phyloP scores from a whole-genome alignment of 2,113 vertebrate species.

The Euleptes europaea region DNA sequence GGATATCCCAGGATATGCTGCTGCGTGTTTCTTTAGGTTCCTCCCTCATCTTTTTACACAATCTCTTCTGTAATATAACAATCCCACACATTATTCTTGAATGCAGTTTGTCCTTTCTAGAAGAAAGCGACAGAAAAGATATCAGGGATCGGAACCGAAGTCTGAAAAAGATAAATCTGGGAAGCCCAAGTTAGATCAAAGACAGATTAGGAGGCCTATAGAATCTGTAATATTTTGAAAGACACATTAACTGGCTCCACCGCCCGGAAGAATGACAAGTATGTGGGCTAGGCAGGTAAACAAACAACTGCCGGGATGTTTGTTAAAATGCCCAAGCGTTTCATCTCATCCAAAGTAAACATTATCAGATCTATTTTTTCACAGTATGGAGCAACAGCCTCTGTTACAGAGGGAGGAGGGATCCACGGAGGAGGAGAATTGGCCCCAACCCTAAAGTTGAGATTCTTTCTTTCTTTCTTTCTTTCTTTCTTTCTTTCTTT shows the following conservation, averaged over 20 bases:
- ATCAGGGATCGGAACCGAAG: not conserved
- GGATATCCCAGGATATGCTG: not conserved
- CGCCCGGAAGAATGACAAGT: conserved; percentile 61
- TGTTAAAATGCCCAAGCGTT: conserved; percentile 55
- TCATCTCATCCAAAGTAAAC: conserved; percentile 38
- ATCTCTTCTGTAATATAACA: not conserved
- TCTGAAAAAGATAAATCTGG: not conserved
- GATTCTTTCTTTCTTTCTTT: not conserved
- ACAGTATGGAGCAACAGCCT: not conserved
- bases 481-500: fast-evolving
- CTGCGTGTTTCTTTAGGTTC: not conserved
- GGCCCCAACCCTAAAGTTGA: not conserved
- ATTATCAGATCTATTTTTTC: conserved; percentile 34
- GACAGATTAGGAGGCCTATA: not conserved
- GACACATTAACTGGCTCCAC: conserved; percentile 28
- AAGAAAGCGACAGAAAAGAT: not conserved
- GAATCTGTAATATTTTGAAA: conserved; percentile 28
- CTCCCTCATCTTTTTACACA: not conserved
- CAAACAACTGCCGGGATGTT: conserved; percentile 59
- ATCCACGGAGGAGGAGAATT: not conserved
- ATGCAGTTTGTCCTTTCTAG: not conserved
- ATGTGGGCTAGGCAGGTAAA: conserved; percentile 66
- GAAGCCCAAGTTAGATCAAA: not conserved
- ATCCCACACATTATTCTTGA: not conserved
- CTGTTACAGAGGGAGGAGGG: not conserved